Evolutionary conservation across 1,140 invertebrate species (phyloP).

Genomic region (Asobara japonica): DNA sequence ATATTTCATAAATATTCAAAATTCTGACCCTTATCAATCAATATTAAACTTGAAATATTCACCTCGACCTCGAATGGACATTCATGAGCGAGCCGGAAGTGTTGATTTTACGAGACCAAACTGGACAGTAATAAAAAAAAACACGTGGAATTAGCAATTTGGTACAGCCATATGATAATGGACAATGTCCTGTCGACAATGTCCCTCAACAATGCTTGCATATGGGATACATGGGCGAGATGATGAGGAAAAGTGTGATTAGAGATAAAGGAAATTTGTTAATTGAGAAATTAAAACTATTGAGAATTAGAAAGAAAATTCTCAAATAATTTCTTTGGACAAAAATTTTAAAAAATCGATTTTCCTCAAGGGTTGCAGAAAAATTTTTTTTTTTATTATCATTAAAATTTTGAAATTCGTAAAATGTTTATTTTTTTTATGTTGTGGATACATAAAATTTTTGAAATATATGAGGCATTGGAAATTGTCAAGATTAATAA

Average conservation of each 20-base stretch:
- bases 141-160: slow-evolving; percentile 15
- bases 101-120: neutral
- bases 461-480: too few relatives aligned
- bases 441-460: too few relatives aligned
- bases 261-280: neutral
- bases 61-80: neutral
- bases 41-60: slow-evolving; percentile 13
- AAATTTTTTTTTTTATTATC: too few relatives aligned
- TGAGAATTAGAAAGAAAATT: too few relatives aligned
- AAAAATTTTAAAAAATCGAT: too few relatives aligned
- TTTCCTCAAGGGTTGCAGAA: too few relatives aligned
- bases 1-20: too few relatives aligned
- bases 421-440: too few relatives aligned
- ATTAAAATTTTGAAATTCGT: too few relatives aligned
- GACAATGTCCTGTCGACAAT: slow-evolving; percentile 59
- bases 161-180: slow-evolving; percentile 48
- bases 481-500: too few relatives aligned
- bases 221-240: neutral
- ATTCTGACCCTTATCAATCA: neutral
- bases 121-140: slow-evolving; percentile 10
- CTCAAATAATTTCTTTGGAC: too few relatives aligned
- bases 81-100: slow-evolving; percentile 7
- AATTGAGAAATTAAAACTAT: too few relatives aligned
- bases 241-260: slow-evolving; percentile 63
- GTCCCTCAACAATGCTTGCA: slow-evolving; percentile 43